Percentiles rank a stretch among this genome's conserved stretches.
Evolutionary conservation across 2,797 vertebrate genomes (phyloP).

Genomic region (Characodon lateralis): DNA sequence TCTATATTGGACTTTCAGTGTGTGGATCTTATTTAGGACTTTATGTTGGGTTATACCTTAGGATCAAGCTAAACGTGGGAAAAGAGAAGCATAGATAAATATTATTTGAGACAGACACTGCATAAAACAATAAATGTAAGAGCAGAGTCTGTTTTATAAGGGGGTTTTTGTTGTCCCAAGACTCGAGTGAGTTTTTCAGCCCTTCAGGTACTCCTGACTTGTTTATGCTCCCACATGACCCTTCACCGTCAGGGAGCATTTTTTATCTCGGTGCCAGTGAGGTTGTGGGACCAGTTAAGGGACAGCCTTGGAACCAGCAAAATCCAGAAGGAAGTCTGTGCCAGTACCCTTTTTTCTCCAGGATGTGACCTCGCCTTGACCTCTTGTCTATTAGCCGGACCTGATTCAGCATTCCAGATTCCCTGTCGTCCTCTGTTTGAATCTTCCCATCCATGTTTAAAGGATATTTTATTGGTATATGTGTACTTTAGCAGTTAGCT

Average conservation of each 20-base stretch:
- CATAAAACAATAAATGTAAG: not conserved
- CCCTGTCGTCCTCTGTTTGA: slow-evolving; percentile 29
- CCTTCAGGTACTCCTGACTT: slow-evolving; percentile 20
- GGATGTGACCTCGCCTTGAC: slow-evolving; percentile 68
- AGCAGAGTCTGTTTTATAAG: not conserved
- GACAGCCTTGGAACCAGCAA: slow-evolving; percentile 37
- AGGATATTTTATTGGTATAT: not conserved
- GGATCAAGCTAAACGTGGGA: not conserved
- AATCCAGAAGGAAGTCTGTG: slow-evolving; percentile 49
- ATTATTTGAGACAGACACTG: not conserved
- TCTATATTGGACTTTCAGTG: slow-evolving; percentile 1
- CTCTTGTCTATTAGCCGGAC: slow-evolving; percentile 53
- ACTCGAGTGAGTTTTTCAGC: slow-evolving; percentile 18
- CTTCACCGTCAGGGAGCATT: slow-evolving; percentile 28
- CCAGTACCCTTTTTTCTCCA: slow-evolving; percentile 53
- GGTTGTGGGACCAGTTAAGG: slow-evolving; percentile 69
- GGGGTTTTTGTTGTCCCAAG: slow-evolving; percentile 26
- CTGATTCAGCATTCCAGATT: slow-evolving; percentile 68
- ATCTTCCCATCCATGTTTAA: slow-evolving; percentile 2
- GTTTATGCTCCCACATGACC: slow-evolving; percentile 47
- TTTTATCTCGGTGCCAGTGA: slow-evolving; percentile 31
- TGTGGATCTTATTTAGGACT: not conserved
- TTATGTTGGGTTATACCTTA: not conserved
- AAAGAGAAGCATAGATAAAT: not conserved
- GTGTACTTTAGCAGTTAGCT: not conserved